These are phyloP conservation scores for Acrobasis suavella DNA, from an alignment of 2,888 invertebrate genomes.

Conservation along the genomic window DNA sequence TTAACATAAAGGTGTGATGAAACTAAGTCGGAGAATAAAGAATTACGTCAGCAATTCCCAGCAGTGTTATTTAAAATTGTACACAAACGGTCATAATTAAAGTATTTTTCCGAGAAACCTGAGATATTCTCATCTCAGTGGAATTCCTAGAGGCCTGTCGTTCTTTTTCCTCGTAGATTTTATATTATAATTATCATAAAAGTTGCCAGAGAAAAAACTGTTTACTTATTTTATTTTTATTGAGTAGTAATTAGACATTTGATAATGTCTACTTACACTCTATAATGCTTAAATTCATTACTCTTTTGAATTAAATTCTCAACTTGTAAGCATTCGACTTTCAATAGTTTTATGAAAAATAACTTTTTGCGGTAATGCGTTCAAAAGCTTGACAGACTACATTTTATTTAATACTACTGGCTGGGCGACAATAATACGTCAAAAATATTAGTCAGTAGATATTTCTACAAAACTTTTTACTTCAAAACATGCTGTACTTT, in stretches of 20 bases:
- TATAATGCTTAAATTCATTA: too few species aligned
- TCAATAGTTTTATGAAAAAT: too few species aligned
- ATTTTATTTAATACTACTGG: too few species aligned
- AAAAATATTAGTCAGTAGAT: too few species aligned
- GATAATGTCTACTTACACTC: too few species aligned
- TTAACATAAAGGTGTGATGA: neutral
- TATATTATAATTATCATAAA: neutral
- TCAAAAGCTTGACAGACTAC: too few species aligned
- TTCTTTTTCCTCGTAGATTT: slow-evolving; percentile 11
- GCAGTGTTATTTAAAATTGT: neutral
- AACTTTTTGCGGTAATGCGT: too few species aligned
- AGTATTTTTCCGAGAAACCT: slow-evolving; percentile 13
- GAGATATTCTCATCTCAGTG: slow-evolving; percentile 10
- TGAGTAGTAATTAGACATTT: too few species aligned
- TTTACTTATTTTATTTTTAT: neutral
- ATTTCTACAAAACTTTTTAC: neutral
- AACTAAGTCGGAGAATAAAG: neutral
- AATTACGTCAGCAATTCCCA: slow-evolving; percentile 6
- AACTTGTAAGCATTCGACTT: too few species aligned
- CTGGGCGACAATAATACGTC: too few species aligned
- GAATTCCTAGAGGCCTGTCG: neutral
- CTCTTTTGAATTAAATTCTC: too few species aligned
- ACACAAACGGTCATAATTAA: neutral
- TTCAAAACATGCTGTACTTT: neutral
- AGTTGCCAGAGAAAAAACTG: neutral